Base-by-base conservation (phyloP, 2,888 invertebrate species). In the Epirrita christyi region DNA sequence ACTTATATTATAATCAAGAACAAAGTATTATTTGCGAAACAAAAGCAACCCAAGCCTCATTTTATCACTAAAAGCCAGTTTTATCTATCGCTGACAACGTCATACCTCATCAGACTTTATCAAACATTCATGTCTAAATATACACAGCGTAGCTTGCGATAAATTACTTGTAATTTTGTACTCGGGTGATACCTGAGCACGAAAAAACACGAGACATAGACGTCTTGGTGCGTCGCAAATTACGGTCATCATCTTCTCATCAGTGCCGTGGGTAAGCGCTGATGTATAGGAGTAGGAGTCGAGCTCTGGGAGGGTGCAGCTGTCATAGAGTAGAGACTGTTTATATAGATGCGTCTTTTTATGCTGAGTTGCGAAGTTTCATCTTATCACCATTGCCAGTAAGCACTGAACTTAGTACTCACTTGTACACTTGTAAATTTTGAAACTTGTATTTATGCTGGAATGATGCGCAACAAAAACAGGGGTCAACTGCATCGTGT, bases 221-320 rank as follows among this genome's bases (percentile, higher is more conserved):
- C 91, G 91, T 92, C 92, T 91, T 82, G 91, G 88, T 88, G 92
- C 89, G 89, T 90, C 92, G 91, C 89, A 92, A 92, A 92, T 92
- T 87, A 91, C 87, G 77, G 86, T 91, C 89, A 92, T 92, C 92
- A 92, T 92, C 90, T 91, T 91, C 92, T 91, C 92, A 92, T 92
- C 92, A 92, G 83, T 75, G 83, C 76, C 86, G 88, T 84, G 89
- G 87, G 88, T 86, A 85, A 78, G 82, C 86, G 85, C 82, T 91
- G 90, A 92, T 92, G 87, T 88, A 92, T 88, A 83, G 82, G 77
- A 78, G 79, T 88, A 83, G 82, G 77, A 78, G 79, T 73, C 73
- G 79, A 70, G 85, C 81, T 83, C 68, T 77, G 76, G 79, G 70
- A 67, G 74, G 68, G 66, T 68, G 64, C 64, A 70, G 66, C 54